A percentile compares a stretch with the other conserved stretches of the same genome.
These are phyloP conservation scores for Perognathus longimembris DNA, from an alignment of 2,113 vertebrate species.

Conservation along the genomic window DNA sequence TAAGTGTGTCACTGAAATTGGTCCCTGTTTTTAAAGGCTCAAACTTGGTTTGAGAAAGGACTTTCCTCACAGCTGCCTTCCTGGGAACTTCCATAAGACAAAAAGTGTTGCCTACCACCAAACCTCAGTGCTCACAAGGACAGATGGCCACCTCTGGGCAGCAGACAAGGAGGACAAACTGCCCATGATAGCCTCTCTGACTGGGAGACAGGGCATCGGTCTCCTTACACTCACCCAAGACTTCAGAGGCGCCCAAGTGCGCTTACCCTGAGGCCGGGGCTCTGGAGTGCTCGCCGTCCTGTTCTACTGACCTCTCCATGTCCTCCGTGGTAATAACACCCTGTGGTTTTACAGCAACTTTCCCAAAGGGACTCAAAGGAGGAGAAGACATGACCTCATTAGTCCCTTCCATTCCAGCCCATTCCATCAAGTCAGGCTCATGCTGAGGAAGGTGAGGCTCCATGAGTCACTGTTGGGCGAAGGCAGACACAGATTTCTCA, in stretches of 20 bases:
- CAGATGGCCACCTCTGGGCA: rapidly evolving
- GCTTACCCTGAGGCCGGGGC: neutral
- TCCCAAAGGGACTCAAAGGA: constrained; percentile 61
- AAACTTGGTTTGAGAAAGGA: rapidly evolving
- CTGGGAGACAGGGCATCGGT: rapidly evolving
- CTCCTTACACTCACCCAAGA: neutral
- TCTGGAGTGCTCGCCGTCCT: neutral
- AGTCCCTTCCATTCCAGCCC: neutral
- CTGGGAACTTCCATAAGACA: neutral
- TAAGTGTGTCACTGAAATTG: too few relatives aligned
- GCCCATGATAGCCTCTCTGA: rapidly evolving
- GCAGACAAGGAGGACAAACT: rapidly evolving
- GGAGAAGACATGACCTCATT: neutral
- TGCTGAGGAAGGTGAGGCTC: neutral
- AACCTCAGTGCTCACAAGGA: neutral
- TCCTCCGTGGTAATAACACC: neutral
- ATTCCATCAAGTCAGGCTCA: neutral
- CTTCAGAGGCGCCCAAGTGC: neutral
- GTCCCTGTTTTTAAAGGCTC: neutral
- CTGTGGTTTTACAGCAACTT: constrained; percentile 43
- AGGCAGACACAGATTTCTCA: neutral
- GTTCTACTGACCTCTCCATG: neutral
- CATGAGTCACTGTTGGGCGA: neutral
- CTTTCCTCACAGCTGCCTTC: neutral
- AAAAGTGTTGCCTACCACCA: neutral